These are phyloP conservation scores for Buceros bicornis DNA, from an alignment of 2,797 vertebrate species.

Conservation along the genomic window DNA sequence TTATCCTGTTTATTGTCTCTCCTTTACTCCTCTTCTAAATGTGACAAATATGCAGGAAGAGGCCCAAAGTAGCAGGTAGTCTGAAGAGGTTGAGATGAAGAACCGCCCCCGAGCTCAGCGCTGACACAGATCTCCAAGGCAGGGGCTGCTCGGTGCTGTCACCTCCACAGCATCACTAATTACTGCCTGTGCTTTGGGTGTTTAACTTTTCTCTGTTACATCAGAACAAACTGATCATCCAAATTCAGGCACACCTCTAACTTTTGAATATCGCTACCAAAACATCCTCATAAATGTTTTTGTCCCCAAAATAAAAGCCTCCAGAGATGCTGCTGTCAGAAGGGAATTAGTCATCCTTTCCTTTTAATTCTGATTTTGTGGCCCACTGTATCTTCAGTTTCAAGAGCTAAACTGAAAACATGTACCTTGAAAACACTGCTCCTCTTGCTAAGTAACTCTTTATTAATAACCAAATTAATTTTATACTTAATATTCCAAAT, in stretches of 20 bases:
- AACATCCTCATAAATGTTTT: neutral
- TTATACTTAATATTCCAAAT: neutral
- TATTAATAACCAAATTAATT: neutral
- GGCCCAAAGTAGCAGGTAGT: rapidly evolving
- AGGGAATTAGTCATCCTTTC: neutral
- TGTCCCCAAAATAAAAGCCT: neutral
- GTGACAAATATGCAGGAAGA: neutral
- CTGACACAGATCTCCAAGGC: neutral
- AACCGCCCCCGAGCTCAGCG: neutral
- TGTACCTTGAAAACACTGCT: neutral
- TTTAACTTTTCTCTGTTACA: neutral
- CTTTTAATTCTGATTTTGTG: neutral
- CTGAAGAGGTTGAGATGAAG: neutral
- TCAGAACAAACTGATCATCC: neutral
- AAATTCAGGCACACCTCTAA: neutral
- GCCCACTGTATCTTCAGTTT: neutral
- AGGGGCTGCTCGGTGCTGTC: neutral
- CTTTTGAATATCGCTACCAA: neutral
- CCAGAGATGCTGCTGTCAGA: neutral
- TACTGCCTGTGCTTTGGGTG: neutral
- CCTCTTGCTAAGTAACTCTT: neutral
- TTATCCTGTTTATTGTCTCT: neutral
- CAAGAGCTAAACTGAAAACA: neutral
- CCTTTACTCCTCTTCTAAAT: neutral
- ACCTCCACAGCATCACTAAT: neutral